These are phyloP conservation scores for Drosophila subsilvestris DNA, from an alignment of 2,888 invertebrate species.

Conservation along the genomic window DNA sequence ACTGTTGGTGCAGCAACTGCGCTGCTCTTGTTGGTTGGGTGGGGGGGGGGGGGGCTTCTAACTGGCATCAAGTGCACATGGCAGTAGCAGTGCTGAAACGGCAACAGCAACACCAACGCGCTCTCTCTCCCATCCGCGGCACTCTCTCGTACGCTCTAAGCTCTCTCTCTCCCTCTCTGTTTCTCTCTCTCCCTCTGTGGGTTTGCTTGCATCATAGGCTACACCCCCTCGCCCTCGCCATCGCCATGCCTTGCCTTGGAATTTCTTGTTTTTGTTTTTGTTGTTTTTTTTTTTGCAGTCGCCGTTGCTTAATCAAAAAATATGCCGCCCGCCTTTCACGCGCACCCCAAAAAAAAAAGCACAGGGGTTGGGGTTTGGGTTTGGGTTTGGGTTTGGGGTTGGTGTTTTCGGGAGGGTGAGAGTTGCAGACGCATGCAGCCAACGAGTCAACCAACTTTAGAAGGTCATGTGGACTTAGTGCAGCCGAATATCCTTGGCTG, in stretches of 20 bases:
- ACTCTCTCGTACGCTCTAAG: not conserved
- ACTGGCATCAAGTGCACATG: conserved; percentile 40
- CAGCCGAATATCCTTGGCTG: conserved; percentile 77
- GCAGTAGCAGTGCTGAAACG: conserved; percentile 22
- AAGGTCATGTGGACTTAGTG: conserved; percentile 79
- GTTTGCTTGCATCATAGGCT: conserved; percentile 43
- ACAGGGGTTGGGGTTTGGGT: not conserved
- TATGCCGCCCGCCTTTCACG: conserved; percentile 7
- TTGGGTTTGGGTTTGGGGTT: too few species aligned
- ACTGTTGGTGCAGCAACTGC: conserved; percentile 21
- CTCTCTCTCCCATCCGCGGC: not conserved
- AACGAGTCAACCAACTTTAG: conserved; percentile 80
- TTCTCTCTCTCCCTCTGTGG: conserved; percentile 11
- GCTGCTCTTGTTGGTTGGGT: not conserved
- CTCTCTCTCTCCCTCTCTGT: conserved; percentile 3
- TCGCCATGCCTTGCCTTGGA: not conserved
- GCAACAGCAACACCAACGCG: not conserved
- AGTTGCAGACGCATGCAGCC: conserved; percentile 31
- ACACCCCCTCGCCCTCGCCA: not conserved
- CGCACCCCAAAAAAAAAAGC: conserved; percentile 6
- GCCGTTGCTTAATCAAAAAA: conserved; percentile 55
- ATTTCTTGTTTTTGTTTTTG: conserved; percentile 39
- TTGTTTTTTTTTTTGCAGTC: conserved; percentile 43
- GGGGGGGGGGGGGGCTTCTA: conserved; percentile 14
- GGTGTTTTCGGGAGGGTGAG: not conserved